Conservation (phyloP, 2,888 invertebrate genomes). For the Oeneis ivallda region DNA sequence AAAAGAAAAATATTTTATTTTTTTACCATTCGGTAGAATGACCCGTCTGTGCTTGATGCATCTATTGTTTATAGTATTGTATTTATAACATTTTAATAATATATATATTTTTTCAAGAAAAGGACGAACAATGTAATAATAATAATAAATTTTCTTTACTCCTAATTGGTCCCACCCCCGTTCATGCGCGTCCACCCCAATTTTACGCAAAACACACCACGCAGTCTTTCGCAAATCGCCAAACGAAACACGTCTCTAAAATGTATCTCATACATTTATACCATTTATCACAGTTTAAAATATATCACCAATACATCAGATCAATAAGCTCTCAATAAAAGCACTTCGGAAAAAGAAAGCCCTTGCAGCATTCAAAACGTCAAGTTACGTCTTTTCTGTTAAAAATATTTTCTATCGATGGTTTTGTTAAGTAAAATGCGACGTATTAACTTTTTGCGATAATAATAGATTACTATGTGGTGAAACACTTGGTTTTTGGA, state of each 20-base stretch:
- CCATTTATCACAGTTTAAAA: slow-evolving; percentile 45
- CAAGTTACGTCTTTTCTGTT: slow-evolving; percentile 12
- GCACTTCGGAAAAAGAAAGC: neutral
- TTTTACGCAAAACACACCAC: slow-evolving; percentile 61
- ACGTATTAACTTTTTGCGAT: slow-evolving; percentile 55
- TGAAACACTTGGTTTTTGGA: slow-evolving; percentile 48
- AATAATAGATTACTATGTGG: slow-evolving; percentile 47
- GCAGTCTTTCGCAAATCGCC: slow-evolving; percentile 72
- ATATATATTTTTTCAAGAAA: neutral
- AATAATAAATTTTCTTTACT: slow-evolving; percentile 51
- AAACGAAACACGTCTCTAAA: slow-evolving; percentile 58
- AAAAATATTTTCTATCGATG: slow-evolving; percentile 1
- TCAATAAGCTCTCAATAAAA: slow-evolving; percentile 31
- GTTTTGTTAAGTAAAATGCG: slow-evolving; percentile 43
- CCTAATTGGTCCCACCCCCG: slow-evolving; percentile 63
- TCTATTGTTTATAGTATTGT: neutral
- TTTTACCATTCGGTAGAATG: no score
- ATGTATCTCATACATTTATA: slow-evolving; percentile 53
- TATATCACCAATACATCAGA: slow-evolving; percentile 48
- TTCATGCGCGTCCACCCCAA: slow-evolving; percentile 66
- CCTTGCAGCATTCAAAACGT: neutral
- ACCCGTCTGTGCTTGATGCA: no score
- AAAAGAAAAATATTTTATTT: no score
- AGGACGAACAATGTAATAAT: slow-evolving; percentile 7
- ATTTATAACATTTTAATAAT: neutral